Evolutionary conservation across 1,140 invertebrate genomes (phyloP), one percentile per base, ranked within the genome.

Genomic region (Musca domestica): DNA sequence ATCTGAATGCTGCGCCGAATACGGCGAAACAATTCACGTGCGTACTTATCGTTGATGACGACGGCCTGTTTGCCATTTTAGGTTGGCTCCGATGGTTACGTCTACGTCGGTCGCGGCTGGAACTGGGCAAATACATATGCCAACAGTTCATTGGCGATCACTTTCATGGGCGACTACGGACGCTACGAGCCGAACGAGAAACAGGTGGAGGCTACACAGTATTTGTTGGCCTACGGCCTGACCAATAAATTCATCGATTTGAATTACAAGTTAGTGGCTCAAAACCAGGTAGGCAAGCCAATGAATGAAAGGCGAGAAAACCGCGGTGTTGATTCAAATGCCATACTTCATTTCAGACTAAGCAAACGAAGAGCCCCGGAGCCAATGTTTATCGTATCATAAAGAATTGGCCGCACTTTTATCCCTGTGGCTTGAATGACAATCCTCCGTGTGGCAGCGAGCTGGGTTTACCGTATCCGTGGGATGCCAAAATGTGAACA

Each of bases 81-180:
- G 64, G 83, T 89, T 17, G 88, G 86, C 3, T 84, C 85, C 14
- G 88, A 90, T 72, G 87, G 86, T 2, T 82, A 83, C n/a, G 82
- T 87, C 10, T 89, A 88, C 73, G 84, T 85, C 66, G 88, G 86
- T 15, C 81, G 88, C 54, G 88, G 86, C 23, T 90, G 87, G 87
- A 82, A 84, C 64, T 74, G 72, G 46, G 76, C 83, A 22, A 87
- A 87, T 46, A 83, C 84, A 22, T 86, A 87, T 73, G 82, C 83
- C 2, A 74, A 81, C 41, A 74, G 82, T 9, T 80, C 80, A 5
- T 71, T 88, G 46, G 80, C 81, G 3, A 74, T 86, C 54, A 79
- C 78, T 46, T 84, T 85, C 67, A 81, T 85, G 67, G 85, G 84
- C 15, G 82, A 84, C 72, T 86, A 77, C 65, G 72, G 73, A 4